These are phyloP conservation scores for Pollenia angustigena DNA, from an alignment of 2,888 invertebrate species.

Conservation along the genomic window DNA sequence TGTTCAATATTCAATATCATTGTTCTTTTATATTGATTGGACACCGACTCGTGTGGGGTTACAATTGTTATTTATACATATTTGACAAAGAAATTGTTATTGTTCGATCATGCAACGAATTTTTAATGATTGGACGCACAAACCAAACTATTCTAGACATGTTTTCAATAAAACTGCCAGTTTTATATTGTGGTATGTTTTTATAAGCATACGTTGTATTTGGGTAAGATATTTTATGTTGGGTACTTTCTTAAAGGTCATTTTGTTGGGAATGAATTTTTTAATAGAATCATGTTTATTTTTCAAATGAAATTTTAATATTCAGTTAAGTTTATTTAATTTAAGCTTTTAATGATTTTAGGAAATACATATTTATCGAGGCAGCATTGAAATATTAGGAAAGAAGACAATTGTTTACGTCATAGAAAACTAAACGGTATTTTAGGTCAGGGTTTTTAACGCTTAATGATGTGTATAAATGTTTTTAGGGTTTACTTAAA, in stretches of 20 bases:
- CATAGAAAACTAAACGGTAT: too few relatives aligned
- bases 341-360: background rate
- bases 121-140: conserved; percentile 60
- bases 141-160: background rate
- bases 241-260: conserved; percentile 41
- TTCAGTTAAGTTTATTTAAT: background rate
- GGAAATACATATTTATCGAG: background rate
- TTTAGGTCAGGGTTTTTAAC: too few relatives aligned
- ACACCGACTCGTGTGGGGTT: conserved; percentile 44
- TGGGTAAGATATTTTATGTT: background rate
- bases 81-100: conserved; percentile 67
- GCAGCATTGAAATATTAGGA: background rate
- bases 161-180: background rate
- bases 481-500: too few relatives aligned
- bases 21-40: conserved; percentile 57
- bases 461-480: too few relatives aligned
- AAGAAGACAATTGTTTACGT: background rate
- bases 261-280: background rate
- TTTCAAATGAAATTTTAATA: conserved; percentile 22
- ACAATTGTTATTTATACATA: conserved; percentile 26
- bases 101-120: conserved; percentile 64
- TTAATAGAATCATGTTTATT: conserved; percentile 1
- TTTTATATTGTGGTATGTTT: conserved; percentile 6
- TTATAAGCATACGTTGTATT: conserved; percentile 18
- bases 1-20: conserved; percentile 59